These are phyloP conservation scores for human (Homo sapiens) DNA, from an alignment of 2,113 vertebrate genomes.

Conservation along the genomic window DNA sequence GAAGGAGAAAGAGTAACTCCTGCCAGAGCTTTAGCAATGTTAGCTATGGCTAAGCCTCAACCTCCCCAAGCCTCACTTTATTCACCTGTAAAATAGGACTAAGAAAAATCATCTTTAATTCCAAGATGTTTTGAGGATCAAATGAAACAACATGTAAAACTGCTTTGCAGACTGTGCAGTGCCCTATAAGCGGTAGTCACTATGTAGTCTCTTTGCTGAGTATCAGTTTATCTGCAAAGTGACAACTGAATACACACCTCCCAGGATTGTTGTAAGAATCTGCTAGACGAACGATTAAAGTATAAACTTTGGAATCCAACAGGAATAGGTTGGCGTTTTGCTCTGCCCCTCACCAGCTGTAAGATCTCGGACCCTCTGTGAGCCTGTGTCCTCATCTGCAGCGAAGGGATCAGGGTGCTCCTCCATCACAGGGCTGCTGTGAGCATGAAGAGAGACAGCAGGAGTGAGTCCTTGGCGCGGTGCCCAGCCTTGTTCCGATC, in stretches of 20 bases:
- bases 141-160: neutral
- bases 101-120: neutral
- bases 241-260: neutral
- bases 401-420: neutral
- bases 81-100: neutral
- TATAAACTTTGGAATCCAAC: neutral
- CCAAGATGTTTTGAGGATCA: neutral
- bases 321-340: neutral
- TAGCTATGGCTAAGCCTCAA: neutral
- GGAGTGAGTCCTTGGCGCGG: constrained; percentile 21
- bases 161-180: neutral
- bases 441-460: neutral
- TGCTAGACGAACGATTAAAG: neutral
- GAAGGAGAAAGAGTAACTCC: neutral
- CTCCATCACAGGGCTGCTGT: neutral
- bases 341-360: neutral
- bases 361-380: neutral
- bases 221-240: neutral
- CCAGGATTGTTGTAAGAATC: neutral
- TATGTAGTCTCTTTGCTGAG: neutral
- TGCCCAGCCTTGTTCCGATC: constrained; percentile 36
- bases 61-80: neutral
- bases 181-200: neutral
- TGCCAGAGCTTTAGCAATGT: neutral
- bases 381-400: neutral